Conservation (phyloP, 2,113 vertebrate species). For the Heloderma charlesbogerti region DNA sequence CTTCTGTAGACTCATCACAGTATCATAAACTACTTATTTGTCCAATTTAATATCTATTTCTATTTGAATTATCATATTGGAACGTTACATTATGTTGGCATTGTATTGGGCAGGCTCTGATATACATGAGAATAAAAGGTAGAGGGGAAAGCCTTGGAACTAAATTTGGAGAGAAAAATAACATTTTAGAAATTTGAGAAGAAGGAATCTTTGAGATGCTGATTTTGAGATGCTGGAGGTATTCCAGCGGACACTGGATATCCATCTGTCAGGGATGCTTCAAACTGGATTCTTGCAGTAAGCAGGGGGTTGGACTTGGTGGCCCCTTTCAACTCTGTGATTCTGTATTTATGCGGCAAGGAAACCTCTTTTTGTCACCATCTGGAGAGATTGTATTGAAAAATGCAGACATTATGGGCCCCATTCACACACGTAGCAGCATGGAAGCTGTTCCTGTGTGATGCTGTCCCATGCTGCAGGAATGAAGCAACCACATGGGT, state of each 20-base stretch:
- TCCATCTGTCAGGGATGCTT: no score
- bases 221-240: not conserved
- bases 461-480: not conserved
- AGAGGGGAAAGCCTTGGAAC: not conserved
- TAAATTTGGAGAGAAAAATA: not conserved
- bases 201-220: not conserved
- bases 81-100: not conserved
- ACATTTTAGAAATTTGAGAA: not conserved
- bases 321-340: no score
- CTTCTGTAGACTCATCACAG: not conserved
- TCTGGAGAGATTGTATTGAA: not conserved
- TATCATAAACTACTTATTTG: not conserved
- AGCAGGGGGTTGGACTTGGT: no score
- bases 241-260: no score
- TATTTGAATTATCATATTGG: not conserved
- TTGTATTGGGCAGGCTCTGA: not conserved
- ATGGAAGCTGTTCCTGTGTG: not conserved
- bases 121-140: not conserved
- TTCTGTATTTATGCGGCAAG: not conserved
- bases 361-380: not conserved
- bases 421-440: not conserved
- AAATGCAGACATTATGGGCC: not conserved
- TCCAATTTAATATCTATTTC: constrained; percentile 9
- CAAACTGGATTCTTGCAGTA: no score
- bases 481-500: not conserved